Conservation (phyloP, 2,888 invertebrate genomes). For the Diarsia dahlii region DNA sequence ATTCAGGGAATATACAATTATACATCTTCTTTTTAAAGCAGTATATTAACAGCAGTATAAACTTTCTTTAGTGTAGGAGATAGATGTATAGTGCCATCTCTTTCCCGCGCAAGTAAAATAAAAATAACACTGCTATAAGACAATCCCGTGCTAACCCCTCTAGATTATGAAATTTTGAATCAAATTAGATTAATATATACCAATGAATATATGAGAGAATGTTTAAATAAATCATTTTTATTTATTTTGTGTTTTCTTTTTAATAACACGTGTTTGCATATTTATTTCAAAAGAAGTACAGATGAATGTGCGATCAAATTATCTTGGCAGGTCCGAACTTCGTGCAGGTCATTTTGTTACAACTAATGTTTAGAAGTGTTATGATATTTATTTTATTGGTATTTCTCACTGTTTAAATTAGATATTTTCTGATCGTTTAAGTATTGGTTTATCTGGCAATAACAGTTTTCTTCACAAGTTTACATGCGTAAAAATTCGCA, state of each 20-base stretch:
- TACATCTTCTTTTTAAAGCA: background rate
- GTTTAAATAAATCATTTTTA: constrained; percentile 51
- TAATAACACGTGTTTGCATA: background rate
- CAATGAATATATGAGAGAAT: constrained; percentile 31
- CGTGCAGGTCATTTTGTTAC: no score
- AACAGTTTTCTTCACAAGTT: no score
- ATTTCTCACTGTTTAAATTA: no score
- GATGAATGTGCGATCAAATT: no score
- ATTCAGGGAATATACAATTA: background rate
- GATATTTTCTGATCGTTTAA: no score
- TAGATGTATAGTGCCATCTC: background rate
- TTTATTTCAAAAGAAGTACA: no score
- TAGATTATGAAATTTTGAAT: constrained; percentile 23
- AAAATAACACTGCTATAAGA: background rate
- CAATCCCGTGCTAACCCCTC: background rate
- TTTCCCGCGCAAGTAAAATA: background rate
- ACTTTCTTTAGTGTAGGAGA: background rate
- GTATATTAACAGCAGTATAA: background rate
- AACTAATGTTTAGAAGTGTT: no score
- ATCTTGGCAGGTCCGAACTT: no score
- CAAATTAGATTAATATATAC: constrained; percentile 29
- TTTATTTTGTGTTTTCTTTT: constrained; percentile 35
- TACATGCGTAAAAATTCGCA: no score
- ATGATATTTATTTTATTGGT: no score
- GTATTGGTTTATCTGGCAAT: no score